Evolutionary conservation across 2,888 invertebrate genomes (phyloP).

Genomic region (Camptogramma bilineatum): DNA sequence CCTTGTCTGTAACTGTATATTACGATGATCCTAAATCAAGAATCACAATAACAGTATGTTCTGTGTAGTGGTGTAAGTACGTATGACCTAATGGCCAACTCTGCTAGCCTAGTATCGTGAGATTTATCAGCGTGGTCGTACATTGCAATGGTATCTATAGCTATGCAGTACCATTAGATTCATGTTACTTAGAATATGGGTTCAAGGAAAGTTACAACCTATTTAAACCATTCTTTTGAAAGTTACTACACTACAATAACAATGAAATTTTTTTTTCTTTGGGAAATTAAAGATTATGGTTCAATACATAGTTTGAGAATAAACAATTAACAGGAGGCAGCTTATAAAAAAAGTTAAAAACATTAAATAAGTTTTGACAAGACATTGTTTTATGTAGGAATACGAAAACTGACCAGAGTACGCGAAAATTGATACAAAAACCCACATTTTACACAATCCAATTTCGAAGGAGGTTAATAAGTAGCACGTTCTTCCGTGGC

Average conservation of each 20-base stretch:
- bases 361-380: neutral
- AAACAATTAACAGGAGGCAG: too few species aligned
- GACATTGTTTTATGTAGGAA: neutral
- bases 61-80: neutral
- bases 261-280: neutral
- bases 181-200: neutral
- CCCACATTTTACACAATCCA: neutral
- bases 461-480: conserved; percentile 11
- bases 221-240: too few species aligned
- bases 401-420: neutral
- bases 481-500: conserved; percentile 24
- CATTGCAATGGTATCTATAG: neutral
- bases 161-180: neutral
- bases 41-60: conserved; percentile 1
- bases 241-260: neutral
- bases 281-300: too few species aligned
- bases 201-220: neutral
- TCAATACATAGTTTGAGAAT: too few species aligned
- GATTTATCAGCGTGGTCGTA: conserved; percentile 3
- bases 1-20: neutral
- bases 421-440: neutral
- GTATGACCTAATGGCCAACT: neutral
- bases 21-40: neutral
- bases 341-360: too few species aligned
- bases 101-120: neutral